These are phyloP conservation scores for Lycophotia porphyrea DNA, from an alignment of 2,888 invertebrate species.

Conservation along the genomic window DNA sequence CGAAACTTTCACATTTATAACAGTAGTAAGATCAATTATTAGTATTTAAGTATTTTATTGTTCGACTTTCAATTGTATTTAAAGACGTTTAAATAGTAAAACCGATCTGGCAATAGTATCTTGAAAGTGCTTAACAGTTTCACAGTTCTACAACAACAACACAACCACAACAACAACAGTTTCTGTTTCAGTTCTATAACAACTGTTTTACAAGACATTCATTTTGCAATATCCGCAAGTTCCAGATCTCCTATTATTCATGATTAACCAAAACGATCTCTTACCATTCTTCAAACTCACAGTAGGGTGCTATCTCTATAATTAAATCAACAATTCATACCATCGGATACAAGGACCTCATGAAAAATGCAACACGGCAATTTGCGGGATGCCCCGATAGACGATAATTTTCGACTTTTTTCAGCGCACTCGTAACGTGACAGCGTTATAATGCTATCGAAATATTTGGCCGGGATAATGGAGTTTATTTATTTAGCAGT, in stretches of 20 bases:
- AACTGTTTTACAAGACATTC: too few relatives aligned
- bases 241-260: slow-evolving; percentile 53
- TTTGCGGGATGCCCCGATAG: slow-evolving; percentile 79
- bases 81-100: neutral
- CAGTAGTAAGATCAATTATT: too few relatives aligned
- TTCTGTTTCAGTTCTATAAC: neutral
- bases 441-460: slow-evolving; percentile 52
- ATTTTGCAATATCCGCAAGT: neutral
- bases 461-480: slow-evolving; percentile 44
- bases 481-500: slow-evolving; percentile 37
- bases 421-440: slow-evolving; percentile 60
- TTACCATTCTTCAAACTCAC: slow-evolving; percentile 65
- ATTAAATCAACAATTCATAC: slow-evolving; percentile 88
- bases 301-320: slow-evolving; percentile 78
- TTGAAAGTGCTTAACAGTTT: neutral
- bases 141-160: neutral
- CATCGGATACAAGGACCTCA: slow-evolving; percentile 81
- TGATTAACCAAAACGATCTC: slow-evolving; percentile 53
- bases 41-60: too few relatives aligned
- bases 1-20: too few relatives aligned
- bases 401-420: slow-evolving; percentile 78
- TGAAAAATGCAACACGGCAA: slow-evolving; percentile 88
- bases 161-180: neutral
- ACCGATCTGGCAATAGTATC: neutral
- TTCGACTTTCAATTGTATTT: too few relatives aligned